Percentiles rank a stretch among this genome's conserved stretches.
These are phyloP conservation scores for Drosophila tsacasi DNA, from an alignment of 1,140 invertebrate genomes.

Conservation along the genomic window DNA sequence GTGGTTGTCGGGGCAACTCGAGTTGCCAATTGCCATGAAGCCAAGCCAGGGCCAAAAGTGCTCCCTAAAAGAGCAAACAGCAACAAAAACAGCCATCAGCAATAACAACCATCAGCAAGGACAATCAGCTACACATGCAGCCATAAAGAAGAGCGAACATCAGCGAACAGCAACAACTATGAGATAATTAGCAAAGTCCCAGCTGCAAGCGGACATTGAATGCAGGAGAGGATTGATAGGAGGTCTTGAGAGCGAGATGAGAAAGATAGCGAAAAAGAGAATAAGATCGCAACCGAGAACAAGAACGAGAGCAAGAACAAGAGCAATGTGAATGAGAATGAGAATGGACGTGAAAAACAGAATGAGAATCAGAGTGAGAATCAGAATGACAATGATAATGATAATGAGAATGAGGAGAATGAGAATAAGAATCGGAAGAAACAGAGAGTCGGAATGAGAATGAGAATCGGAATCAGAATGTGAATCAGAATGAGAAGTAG, in stretches of 20 bases:
- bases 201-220: conserved; percentile 9
- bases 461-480: no score
- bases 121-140: conserved; percentile 25
- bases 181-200: conserved; percentile 54
- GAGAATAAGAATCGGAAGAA: no score
- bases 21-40: conserved; percentile 12
- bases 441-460: no score
- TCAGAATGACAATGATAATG: no score
- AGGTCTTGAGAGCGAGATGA: not conserved
- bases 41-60: not conserved
- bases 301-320: no score
- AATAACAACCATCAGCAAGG: conserved; percentile 18
- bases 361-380: no score
- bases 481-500: no score
- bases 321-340: no score
- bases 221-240: not conserved
- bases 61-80: not conserved
- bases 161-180: conserved; percentile 17
- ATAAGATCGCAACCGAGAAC: not conserved
- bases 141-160: conserved; percentile 12
- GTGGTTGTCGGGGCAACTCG: conserved; percentile 11
- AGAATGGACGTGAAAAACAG: no score
- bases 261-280: not conserved
- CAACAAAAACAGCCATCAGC: conserved; percentile 5
- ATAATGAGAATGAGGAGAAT: no score